These are phyloP conservation scores for Callipepla squamata DNA, from an alignment of 2,113 vertebrate species.

Conservation along the genomic window DNA sequence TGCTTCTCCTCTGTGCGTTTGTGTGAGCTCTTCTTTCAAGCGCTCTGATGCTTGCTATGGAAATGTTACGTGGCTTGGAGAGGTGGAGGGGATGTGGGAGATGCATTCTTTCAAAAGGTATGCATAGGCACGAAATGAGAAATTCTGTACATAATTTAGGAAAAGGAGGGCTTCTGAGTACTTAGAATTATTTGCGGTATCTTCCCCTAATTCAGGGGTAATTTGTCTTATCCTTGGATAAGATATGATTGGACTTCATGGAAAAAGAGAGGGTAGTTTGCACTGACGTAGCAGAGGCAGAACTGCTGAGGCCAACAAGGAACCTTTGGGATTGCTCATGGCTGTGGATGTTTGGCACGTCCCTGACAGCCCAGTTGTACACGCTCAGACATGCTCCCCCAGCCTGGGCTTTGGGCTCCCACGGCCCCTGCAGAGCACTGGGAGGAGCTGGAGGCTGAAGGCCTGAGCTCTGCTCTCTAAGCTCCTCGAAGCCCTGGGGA, in stretches of 20 bases:
- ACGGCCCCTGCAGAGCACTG: background rate
- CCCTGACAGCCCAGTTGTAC: background rate
- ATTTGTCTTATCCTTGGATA: background rate
- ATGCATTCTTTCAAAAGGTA: background rate
- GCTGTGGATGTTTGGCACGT: background rate
- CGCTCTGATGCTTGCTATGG: background rate
- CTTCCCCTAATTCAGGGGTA: too few species aligned
- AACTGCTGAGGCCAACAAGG: background rate
- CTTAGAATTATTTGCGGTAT: too few species aligned
- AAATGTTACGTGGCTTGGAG: accelerated
- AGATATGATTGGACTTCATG: accelerated
- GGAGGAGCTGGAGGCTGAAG: background rate
- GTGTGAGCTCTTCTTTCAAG: background rate
- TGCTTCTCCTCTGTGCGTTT: accelerated
- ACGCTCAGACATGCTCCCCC: accelerated
- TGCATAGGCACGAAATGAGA: too few species aligned
- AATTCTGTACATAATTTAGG: background rate
- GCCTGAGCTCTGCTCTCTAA: background rate
- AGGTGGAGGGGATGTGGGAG: background rate
- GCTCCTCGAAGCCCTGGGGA: background rate
- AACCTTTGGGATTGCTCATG: background rate
- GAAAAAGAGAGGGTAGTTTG: background rate
- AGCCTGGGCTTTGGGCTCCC: background rate
- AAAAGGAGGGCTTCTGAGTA: background rate
- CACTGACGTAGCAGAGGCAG: background rate